Base-by-base conservation (phyloP, 2,888 invertebrate species). In the Tetanocera ferruginea region DNA sequence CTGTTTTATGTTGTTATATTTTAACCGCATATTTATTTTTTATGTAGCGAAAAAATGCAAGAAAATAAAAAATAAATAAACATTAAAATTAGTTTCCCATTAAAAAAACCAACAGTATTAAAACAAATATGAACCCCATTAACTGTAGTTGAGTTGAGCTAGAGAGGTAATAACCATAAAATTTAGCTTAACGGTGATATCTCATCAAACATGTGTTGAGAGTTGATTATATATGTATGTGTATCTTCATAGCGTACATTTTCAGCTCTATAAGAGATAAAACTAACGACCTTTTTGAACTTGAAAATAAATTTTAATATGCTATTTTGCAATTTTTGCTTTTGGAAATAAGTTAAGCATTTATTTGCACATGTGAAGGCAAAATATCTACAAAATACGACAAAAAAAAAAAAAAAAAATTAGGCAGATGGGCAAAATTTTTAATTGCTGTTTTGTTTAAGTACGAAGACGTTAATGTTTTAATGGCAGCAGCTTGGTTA, bases 281-380 rank as follows among this genome's bases (percentile, higher is more conserved):
- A n/a, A n/a, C 55, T n/a, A 31, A 66, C 34, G 66, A 37, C 66
- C 66, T 66, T 34, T 34, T 34, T 66, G 66, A 66, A 66, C 66
- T 66, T 66, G 66, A 66, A 14, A 23, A 34, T 23, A 28, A 28
- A 3, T 23, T n/a, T 43, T 67, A 23, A 28, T 23, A 5, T 19
- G 31, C 5, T 49, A 9, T 67, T 67, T 4, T 67, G 19, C 43
- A 67, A 49, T 62, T 28, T 5, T 43, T 43, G 11, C 14, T 37
- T 17, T 14, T 60, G 14, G 25, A 11, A 60, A 14, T 60, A 28
- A 28, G 14, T 60, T 31, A 6, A 28, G 5, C 14, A 25, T 62
- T 25, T 62, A 25, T 62, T 25, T 62, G 23, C 28, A 62, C 28
- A 19, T 62, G 60, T 62, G 31, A 2, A 5, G 8, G 37, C 34